A percentile compares a stretch with the other conserved stretches of the same genome.
These are phyloP conservation scores for Lysandra coridon DNA, from an alignment of 2,888 invertebrate genomes.

Conservation along the genomic window DNA sequence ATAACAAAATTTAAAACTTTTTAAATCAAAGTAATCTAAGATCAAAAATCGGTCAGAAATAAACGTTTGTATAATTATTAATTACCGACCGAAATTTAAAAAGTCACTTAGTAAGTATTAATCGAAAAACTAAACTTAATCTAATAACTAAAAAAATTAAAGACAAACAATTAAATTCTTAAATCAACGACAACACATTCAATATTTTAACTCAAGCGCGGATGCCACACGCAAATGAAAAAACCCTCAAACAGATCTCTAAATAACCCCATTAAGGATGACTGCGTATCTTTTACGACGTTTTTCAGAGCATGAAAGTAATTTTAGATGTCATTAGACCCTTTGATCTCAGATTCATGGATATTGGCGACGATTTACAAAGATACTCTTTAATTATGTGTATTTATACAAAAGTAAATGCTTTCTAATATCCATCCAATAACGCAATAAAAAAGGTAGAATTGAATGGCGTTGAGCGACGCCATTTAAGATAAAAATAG, in stretches of 20 bases:
- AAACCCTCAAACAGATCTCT: constrained; percentile 15
- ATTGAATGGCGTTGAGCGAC: neutral
- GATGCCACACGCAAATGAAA: constrained; percentile 7
- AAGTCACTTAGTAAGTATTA: no score
- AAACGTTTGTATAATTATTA: no score
- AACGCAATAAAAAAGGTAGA: constrained; percentile 1
- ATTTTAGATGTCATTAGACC: constrained; percentile 37
- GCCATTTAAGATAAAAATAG: neutral
- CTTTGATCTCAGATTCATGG: constrained; percentile 41
- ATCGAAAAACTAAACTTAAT: no score
- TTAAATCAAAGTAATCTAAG: neutral
- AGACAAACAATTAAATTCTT: no score
- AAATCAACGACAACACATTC: neutral
- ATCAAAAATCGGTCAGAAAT: neutral
- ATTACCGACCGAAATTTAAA: no score
- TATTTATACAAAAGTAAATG: constrained; percentile 32
- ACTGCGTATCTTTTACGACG: constrained; percentile 34
- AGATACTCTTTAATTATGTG: constrained; percentile 37
- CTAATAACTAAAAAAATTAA: no score
- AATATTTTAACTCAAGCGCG: neutral
- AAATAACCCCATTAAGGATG: constrained; percentile 23
- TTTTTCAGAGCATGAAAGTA: constrained; percentile 39
- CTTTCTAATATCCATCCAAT: neutral
- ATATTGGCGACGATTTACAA: constrained; percentile 39
- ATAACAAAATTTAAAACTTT: neutral